Percentiles rank a stretch among this genome's conserved stretches.
Evolutionary conservation across 2,888 invertebrate genomes (phyloP).

Genomic region (Melolontha melolontha): DNA sequence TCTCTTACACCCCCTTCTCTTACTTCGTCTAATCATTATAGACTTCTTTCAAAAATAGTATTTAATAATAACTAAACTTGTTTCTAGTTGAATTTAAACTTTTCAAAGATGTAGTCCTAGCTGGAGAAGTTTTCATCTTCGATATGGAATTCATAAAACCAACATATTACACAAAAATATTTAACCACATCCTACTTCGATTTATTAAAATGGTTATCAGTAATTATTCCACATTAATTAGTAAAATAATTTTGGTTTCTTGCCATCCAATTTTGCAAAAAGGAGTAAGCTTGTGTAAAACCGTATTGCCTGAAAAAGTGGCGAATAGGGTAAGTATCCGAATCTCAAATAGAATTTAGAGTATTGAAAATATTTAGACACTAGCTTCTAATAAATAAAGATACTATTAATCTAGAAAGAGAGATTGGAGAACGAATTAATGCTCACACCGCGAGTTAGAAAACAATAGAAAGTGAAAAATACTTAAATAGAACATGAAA

Average conservation of each 20-base stretch:
- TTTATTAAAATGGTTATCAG: neutral
- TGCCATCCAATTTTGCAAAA: constrained; percentile 3
- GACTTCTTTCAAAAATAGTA: no score
- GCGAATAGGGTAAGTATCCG: neutral
- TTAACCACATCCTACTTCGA: neutral
- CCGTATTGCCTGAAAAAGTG: neutral
- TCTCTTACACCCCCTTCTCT: no score
- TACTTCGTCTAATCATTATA: no score
- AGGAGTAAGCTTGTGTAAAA: neutral
- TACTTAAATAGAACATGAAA: no score
- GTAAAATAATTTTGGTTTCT: neutral
- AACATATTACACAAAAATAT: neutral
- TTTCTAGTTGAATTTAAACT: constrained; percentile 20
- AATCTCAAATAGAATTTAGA: no score
- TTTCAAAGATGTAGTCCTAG: constrained; percentile 6
- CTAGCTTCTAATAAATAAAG: no score
- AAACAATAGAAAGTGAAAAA: no score
- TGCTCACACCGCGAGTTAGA: no score
- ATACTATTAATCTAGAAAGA: no score
- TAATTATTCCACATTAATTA: neutral
- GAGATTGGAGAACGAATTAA: no score
- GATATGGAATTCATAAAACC: constrained; percentile 9
- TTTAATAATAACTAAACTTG: no score
- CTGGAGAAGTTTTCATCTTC: constrained; percentile 11
- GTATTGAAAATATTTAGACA: no score